These are phyloP conservation scores for Drosophila ambigua DNA, from an alignment of 1,140 invertebrate genomes.

Conservation along the genomic window DNA sequence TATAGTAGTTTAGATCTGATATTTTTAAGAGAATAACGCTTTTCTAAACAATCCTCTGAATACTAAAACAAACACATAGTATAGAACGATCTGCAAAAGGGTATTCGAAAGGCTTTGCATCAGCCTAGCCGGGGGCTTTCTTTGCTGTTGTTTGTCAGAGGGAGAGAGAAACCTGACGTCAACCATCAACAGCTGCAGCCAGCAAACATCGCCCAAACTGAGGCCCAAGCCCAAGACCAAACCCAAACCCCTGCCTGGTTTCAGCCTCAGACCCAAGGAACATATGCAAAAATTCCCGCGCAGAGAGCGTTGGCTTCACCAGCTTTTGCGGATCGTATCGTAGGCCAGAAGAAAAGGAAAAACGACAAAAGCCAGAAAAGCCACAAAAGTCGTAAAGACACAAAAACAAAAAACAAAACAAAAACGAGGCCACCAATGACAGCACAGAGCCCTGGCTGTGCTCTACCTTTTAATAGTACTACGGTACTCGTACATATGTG, in stretches of 20 bases:
- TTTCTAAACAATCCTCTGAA: too few species aligned
- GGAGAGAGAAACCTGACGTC: conserved; percentile 36
- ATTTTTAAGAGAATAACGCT: too few species aligned
- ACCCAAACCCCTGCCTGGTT: neutral
- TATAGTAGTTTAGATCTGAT: too few species aligned
- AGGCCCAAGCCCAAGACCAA: conserved; percentile 11
- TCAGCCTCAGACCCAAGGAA: conserved; percentile 1
- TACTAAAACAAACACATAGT: too few species aligned
- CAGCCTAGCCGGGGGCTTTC: neutral
- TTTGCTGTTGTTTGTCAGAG: conserved; percentile 7
- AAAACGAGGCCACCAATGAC: neutral
- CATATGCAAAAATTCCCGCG: conserved; percentile 21
- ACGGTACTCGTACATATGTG: too few species aligned
- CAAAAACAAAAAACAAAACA: too few species aligned
- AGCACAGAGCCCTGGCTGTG: too few species aligned
- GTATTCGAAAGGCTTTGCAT: too few species aligned
- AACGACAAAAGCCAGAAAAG: neutral
- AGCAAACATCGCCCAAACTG: conserved; percentile 13
- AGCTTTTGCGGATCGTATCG: conserved; percentile 13
- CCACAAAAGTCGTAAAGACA: too few species aligned
- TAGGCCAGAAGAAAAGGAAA: conserved; percentile 14
- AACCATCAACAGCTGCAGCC: conserved; percentile 53
- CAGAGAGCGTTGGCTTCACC: conserved; percentile 5
- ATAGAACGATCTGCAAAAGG: too few species aligned
- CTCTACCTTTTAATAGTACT: too few species aligned